These are phyloP conservation scores for Leptura quadrifasciata DNA, from an alignment of 2,888 invertebrate species.

Conservation along the genomic window DNA sequence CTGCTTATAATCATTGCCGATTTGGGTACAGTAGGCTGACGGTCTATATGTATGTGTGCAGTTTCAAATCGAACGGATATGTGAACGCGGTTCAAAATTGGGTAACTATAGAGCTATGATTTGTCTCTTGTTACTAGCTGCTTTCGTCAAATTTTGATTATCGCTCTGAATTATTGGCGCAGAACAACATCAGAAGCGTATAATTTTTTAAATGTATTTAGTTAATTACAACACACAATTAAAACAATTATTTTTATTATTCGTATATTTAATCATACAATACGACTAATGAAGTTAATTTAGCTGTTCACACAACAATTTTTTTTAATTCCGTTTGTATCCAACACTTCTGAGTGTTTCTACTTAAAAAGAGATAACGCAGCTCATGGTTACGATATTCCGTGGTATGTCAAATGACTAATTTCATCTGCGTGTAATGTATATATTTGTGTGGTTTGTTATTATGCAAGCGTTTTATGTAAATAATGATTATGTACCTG, in stretches of 20 bases:
- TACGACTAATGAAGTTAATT: constrained; percentile 11
- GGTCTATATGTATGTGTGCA: too few relatives aligned
- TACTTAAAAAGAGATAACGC: constrained; percentile 17
- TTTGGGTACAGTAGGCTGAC: too few relatives aligned
- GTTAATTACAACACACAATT: neutral
- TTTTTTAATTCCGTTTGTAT: neutral
- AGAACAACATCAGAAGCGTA: too few relatives aligned
- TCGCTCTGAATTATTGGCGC: too few relatives aligned
- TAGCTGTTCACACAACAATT: neutral
- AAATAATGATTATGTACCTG: neutral
- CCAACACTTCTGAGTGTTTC: neutral
- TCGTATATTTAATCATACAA: neutral
- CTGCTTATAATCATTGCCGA: too few relatives aligned
- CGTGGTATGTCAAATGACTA: neutral
- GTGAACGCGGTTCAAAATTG: too few relatives aligned
- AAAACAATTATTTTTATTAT: neutral
- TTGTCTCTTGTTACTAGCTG: too few relatives aligned
- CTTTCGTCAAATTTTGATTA: too few relatives aligned
- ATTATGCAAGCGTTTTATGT: neutral
- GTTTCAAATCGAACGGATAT: too few relatives aligned
- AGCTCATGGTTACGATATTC: neutral
- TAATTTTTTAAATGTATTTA: neutral
- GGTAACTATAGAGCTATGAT: too few relatives aligned
- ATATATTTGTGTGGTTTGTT: neutral
- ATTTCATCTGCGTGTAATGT: neutral